Evolutionary conservation across 2,113 vertebrate species (phyloP).

Genomic region (Triplophysa dalaica): DNA sequence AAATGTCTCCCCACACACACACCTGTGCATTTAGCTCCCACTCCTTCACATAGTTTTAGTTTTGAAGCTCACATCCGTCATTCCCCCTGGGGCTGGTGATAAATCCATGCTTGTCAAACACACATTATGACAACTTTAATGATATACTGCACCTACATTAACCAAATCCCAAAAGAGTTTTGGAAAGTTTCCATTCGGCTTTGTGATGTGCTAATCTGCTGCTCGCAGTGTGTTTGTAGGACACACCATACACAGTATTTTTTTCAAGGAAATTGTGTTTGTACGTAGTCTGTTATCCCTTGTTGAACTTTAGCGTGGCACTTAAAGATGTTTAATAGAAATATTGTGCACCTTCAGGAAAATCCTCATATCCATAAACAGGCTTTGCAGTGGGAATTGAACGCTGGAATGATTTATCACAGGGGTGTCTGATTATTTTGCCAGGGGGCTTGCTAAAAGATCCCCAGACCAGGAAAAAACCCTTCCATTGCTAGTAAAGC

Average conservation of each 20-base stretch:
- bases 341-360: slow-evolving; percentile 68
- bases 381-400: slow-evolving; percentile 55
- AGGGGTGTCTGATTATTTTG: slow-evolving; percentile 69
- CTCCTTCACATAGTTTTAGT: slow-evolving; percentile 15
- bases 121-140: slow-evolving; percentile 73
- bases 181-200: slow-evolving; percentile 67
- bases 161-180: slow-evolving; percentile 67
- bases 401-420: slow-evolving; percentile 64
- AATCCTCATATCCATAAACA: slow-evolving; percentile 73
- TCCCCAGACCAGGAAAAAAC: slow-evolving; percentile 60
- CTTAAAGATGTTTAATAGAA: slow-evolving; percentile 54
- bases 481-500: slow-evolving; percentile 37
- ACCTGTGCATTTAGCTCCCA: not conserved
- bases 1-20: not conserved
- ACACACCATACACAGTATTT: not conserved
- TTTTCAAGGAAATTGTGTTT: slow-evolving; percentile 3
- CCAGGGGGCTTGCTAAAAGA: slow-evolving; percentile 61
- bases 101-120: slow-evolving; percentile 78
- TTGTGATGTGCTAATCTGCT: slow-evolving; percentile 27
- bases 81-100: slow-evolving; percentile 65
- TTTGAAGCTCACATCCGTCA: slow-evolving; percentile 40
- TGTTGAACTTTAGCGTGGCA: not conserved
- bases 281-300: not conserved
- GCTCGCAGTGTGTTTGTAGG: slow-evolving; percentile 26
- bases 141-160: slow-evolving; percentile 72